These are phyloP conservation scores for Anoura caudifer DNA, from an alignment of 2,113 vertebrate species.

Conservation along the genomic window DNA sequence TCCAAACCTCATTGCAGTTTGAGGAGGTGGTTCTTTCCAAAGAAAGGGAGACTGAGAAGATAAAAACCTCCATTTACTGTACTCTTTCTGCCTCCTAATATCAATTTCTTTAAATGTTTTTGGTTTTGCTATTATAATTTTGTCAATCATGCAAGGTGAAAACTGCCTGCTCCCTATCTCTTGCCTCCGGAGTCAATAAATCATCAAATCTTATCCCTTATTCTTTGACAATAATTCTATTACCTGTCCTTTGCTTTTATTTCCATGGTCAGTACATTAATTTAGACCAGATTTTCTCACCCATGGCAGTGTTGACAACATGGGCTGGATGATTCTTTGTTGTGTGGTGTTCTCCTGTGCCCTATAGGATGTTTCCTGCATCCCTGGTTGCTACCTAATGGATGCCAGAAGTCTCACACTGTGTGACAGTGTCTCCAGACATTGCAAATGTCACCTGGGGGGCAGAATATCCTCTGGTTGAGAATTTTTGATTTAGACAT, in stretches of 20 bases:
- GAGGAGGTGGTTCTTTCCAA: neutral
- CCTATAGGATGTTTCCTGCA: neutral
- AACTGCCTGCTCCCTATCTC: neutral
- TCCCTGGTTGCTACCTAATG: neutral
- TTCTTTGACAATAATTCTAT: neutral
- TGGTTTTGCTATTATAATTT: constrained; percentile 6
- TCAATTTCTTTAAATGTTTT: neutral
- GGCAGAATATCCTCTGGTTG: neutral
- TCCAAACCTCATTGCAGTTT: neutral
- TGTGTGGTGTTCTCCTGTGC: neutral
- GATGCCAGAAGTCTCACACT: neutral
- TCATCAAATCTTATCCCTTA: neutral
- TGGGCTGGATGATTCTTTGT: neutral
- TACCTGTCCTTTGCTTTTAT: neutral
- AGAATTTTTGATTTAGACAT: neutral
- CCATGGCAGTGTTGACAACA: neutral
- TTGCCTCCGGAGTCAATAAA: neutral
- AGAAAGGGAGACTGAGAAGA: neutral
- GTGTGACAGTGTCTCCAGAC: neutral
- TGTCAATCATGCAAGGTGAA: neutral
- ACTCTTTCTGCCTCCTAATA: neutral
- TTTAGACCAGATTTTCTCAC: neutral
- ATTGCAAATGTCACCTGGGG: neutral
- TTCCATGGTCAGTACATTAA: neutral
- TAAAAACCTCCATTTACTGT: neutral